Base-by-base conservation (phyloP, 2,797 vertebrate species). In the Oophaga sylvatica region DNA sequence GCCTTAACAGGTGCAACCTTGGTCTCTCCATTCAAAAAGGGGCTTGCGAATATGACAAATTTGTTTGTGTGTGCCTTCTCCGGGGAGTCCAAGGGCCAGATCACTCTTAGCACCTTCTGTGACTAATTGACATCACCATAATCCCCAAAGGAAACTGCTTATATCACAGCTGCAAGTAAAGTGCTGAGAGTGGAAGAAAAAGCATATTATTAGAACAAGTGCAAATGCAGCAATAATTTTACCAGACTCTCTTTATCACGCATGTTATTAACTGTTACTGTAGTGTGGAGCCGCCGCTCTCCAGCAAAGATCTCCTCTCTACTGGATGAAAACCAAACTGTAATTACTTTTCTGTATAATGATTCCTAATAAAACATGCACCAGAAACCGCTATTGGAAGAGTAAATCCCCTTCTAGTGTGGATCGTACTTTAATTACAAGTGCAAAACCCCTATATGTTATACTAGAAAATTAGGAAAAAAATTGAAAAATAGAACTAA, bases 161-260 rank as follows among this genome's bases (percentile, higher is more conserved):
- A 87, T 90, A 83, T 84, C 80, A 70, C 76, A 87, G 80, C 57
- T 63, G 68, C 57, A 57, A 68, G 75, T 31, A 73, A 85, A 88
- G 81, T 79, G 65, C 62, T 56, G 84, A 60, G 81, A 80, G 75
- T 81, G 73, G 86, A 87, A 83, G 76, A 89, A 86, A 83, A 88
- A 56, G 81, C 80, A 19, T 86, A 89, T 89, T 89, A 89, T 87
- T 89, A 89, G 88, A 89, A 71, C 88, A 89, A 89, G 88, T 89
- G 80, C 85, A 89, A 87, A 86, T 86, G 84, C 84, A 76, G 73
- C 68, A 86, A 89, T 82, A 68, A 80, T 89, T 87, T 84, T 65
- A 67, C 65, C 77, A 63, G 63, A 76, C 77, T 80, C 78, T 80
- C 82, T 88, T 53, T 31, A 80, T 65, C 68, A 63, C 60, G 87